A percentile compares a stretch with the other conserved stretches of the same genome.
phyloP scores from a whole-genome alignment of 2,888 invertebrate species.

The Sialis lutaria region DNA sequence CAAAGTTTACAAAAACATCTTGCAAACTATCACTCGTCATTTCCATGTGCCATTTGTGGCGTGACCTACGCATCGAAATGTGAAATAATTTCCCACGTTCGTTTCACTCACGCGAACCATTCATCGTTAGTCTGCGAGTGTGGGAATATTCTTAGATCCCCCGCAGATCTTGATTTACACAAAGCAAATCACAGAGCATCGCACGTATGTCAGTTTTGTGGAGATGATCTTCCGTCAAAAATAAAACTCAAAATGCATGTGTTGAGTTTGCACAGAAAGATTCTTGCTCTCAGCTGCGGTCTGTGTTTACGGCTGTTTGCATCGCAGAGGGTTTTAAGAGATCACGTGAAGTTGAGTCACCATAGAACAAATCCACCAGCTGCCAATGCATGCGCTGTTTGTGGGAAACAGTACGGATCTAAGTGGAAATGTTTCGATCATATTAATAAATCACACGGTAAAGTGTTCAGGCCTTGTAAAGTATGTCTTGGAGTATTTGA shows the following conservation, averaged over 20 bases:
- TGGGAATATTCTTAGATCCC: constrained; percentile 32
- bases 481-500: constrained; percentile 39
- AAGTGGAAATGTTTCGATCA: constrained; percentile 42
- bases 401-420: constrained; percentile 38
- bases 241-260: constrained; percentile 40
- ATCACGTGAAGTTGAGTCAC: constrained; percentile 34
- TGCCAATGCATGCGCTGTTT: constrained; percentile 35
- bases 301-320: constrained; percentile 36
- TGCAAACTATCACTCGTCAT: constrained; percentile 34
- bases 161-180: constrained; percentile 31
- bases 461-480: constrained; percentile 36
- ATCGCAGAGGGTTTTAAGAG: constrained; percentile 32
- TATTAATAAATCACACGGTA: constrained; percentile 36
- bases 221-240: constrained; percentile 34
- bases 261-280: constrained; percentile 33
- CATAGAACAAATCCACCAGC: constrained; percentile 25
- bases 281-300: constrained; percentile 35
- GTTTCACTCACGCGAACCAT: constrained; percentile 33
- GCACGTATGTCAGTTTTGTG: constrained; percentile 38
- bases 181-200: constrained; percentile 31
- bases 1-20: constrained; percentile 33
- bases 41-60: constrained; percentile 32
- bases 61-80: constrained; percentile 35
- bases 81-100: constrained; percentile 36
- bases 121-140: constrained; percentile 33